These are phyloP conservation scores for Telmatochromis sp. DNA, from an alignment of 2,113 vertebrate genomes.

Conservation along the genomic window DNA sequence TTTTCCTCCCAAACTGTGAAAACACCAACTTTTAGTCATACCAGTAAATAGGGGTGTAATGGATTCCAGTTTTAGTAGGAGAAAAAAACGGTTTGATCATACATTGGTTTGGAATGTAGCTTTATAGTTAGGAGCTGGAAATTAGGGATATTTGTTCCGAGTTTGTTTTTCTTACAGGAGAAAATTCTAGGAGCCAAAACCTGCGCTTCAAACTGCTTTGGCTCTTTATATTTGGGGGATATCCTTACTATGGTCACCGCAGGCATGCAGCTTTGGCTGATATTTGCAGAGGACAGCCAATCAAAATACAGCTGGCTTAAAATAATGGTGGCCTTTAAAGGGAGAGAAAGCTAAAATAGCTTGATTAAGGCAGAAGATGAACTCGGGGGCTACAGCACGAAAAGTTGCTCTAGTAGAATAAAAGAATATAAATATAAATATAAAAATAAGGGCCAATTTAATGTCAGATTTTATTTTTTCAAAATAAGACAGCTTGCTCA, in stretches of 20 bases:
- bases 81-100: not conserved
- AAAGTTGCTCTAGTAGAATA: not conserved
- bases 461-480: not conserved
- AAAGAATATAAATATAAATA: not conserved
- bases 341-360: not conserved
- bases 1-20: conserved; percentile 63
- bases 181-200: not conserved
- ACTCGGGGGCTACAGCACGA: not conserved
- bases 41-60: conserved; percentile 11
- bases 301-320: not conserved
- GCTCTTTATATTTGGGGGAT: not conserved
- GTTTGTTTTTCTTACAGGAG: not conserved
- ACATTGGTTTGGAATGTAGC: conserved; percentile 27
- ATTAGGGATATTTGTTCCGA: not conserved
- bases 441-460: not conserved
- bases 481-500: not conserved
- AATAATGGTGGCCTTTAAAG: not conserved
- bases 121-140: not conserved
- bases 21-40: conserved; percentile 56
- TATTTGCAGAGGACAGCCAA: not conserved
- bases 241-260: too few relatives aligned
- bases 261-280: not conserved
- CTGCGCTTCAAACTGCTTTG: not conserved
- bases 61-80: not conserved
- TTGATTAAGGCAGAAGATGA: not conserved